Percentiles rank a stretch among this genome's conserved stretches.
phyloP scores from a whole-genome alignment of 2,113 vertebrate species.

The Entomyzon cyanotis region DNA sequence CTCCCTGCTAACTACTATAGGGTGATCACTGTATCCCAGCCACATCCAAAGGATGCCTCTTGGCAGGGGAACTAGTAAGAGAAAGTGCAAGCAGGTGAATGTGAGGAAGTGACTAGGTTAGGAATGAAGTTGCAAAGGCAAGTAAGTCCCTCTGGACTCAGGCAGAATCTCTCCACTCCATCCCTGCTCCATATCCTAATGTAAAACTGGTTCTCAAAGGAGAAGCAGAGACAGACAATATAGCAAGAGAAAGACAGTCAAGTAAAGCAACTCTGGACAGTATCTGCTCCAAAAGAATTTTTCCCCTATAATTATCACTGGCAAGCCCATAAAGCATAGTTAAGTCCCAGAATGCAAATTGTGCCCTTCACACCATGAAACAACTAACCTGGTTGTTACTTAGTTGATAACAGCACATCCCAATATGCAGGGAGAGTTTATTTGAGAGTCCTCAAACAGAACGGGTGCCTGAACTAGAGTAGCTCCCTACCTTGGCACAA shows the following conservation, averaged over 20 bases:
- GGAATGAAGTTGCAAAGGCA: not conserved
- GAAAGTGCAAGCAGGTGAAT: not conserved
- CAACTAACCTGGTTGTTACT: not conserved
- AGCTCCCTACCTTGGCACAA: not conserved
- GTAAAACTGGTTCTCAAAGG: not conserved
- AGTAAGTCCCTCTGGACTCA: not conserved
- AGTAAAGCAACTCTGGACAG: not conserved
- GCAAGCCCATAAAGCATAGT: not conserved
- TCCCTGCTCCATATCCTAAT: not conserved
- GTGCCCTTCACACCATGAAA: not conserved
- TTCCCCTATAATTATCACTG: not conserved
- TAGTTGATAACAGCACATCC: not conserved
- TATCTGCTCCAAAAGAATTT: not conserved
- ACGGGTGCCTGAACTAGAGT: not conserved
- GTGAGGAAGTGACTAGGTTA: not conserved
- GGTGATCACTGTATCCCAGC: not conserved
- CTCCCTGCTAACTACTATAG: not conserved
- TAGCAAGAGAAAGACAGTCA: not conserved
- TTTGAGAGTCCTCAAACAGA: not conserved
- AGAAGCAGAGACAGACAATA: not conserved
- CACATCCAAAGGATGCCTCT: not conserved
- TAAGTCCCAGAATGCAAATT: not conserved
- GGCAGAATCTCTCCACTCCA: not conserved
- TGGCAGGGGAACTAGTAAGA: not conserved
- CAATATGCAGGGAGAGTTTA: accelerated